Evolutionary conservation across 2,797 vertebrate species (phyloP).

Genomic region (Crypturellus tataupa): DNA sequence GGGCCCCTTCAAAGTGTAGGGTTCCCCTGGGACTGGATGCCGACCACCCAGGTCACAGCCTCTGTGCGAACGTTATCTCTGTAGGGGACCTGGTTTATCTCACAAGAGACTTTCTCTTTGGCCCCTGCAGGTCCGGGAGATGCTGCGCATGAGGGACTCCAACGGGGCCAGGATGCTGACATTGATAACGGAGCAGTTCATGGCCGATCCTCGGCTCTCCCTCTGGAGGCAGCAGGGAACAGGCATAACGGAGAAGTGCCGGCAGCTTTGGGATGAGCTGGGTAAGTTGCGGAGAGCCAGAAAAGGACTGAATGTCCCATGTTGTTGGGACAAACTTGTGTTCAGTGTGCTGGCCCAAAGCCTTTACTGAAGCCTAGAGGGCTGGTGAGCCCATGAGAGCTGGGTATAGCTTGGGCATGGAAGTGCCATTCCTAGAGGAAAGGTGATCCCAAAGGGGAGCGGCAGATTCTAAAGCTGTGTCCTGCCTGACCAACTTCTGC

Average conservation of each 20-base stretch:
- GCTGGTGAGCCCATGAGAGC: neutral
- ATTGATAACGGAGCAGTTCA: constrained; percentile 96
- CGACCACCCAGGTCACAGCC: neutral
- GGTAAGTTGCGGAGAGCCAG: constrained; percentile 83
- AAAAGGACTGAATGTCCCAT: neutral
- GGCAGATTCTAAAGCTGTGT: neutral
- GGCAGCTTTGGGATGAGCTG: constrained; percentile 97
- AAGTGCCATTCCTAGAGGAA: neutral
- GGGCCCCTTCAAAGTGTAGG: neutral
- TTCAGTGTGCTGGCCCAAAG: neutral
- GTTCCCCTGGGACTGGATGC: neutral
- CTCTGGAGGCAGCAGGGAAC: constrained; percentile 98
- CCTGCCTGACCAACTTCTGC: neutral
- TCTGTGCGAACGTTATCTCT: neutral
- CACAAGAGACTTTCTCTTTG: neutral
- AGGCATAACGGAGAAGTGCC: constrained; percentile 97
- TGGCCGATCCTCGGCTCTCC: constrained; percentile 96
- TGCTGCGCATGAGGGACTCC: constrained; percentile 97
- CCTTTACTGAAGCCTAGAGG: neutral
- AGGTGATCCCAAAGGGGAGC: fast-evolving
- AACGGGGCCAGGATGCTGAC: constrained; percentile 98
- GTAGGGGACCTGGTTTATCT: neutral
- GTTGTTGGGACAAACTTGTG: neutral
- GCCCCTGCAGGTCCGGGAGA: constrained; percentile 91
- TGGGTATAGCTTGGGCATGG: neutral